Conservation (phyloP, 2,113 vertebrate species). For the Stegostoma tigrinum region DNA sequence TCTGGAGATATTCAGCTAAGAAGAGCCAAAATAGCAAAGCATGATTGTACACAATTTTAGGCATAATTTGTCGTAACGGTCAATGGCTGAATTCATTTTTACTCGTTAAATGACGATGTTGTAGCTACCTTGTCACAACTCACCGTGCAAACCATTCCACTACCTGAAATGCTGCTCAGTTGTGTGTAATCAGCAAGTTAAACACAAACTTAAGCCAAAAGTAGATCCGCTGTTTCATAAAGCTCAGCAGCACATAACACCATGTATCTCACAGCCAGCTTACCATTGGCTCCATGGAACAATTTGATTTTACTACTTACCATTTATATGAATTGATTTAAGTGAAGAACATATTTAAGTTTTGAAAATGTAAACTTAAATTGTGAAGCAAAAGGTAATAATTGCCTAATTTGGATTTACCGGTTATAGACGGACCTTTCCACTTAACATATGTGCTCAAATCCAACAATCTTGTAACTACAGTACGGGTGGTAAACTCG, state of each 20-base stretch:
- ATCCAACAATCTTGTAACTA: neutral
- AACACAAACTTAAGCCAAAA: neutral
- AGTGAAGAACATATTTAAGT: neutral
- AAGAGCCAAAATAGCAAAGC: neutral
- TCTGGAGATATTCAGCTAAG: neutral
- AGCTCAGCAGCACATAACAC: neutral
- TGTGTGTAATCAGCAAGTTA: neutral
- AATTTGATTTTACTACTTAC: neutral
- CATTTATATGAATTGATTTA: neutral
- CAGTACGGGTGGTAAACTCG: neutral
- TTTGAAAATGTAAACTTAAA: neutral
- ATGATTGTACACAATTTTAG: neutral
- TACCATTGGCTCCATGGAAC: neutral
- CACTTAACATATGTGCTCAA: neutral
- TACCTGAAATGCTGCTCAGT: neutral
- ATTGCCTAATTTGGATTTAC: neutral
- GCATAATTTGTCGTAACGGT: neutral
- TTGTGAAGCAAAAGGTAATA: conserved; percentile 6
- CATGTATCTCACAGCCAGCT: neutral
- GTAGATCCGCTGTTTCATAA: neutral
- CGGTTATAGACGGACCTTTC: neutral
- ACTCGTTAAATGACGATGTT: neutral
- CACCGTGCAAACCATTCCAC: neutral
- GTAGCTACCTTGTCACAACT: neutral
- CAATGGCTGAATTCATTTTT: neutral